Base-by-base conservation (phyloP, 1,140 invertebrate genomes). In the Polypedilum pembai region DNA sequence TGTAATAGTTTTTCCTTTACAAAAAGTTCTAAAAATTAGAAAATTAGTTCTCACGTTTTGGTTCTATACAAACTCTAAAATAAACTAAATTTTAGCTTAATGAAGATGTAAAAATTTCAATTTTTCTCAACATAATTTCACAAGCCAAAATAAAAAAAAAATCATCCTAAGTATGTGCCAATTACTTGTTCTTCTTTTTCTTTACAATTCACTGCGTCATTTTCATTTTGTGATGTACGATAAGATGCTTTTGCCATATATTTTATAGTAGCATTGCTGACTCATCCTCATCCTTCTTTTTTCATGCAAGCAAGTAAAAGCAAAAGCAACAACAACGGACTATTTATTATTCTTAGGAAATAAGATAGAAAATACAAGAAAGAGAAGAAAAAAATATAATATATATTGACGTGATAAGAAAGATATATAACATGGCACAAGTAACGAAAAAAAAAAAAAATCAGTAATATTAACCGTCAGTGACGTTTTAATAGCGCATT, bases 291-390 rank as follows among this genome's bases (percentile, higher is more conserved):
- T 15, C 45, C 10, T n/a, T 56, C 45, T 56, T n/a, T 45, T 45
- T 15, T 15, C 41, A 45, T 7, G 15, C 41, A 45, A 2, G 41
- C 8, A 8, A 45, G 41, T 45, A 45, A n/a, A 12, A 12, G 45
- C 45, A 56, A 8, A 8, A 56, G 12, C 12, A 56, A 56, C 45
- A 56, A 56, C 41, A 56, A 56, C 45, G 45, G 45, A 56, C 45
- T 56, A 56, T 56, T 56, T 56, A 56, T 56, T 56, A 56, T 56
- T 56, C 45, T n/a, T 56, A 56, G 45, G 45, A 56, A 56, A 56
- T 56, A n/a, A 56, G 45, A 45, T 45, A 56, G 45, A 56, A n/a
- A n/a, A 56, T 5, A 56, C n/a, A 56, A n/a, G 45, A 15, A 45
- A 45, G 41, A 45, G 41, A 33, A 56, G 45, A 56, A 15, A 56